Base-by-base conservation (phyloP, 1,140 invertebrate species). In the Ostrea edulis region DNA sequence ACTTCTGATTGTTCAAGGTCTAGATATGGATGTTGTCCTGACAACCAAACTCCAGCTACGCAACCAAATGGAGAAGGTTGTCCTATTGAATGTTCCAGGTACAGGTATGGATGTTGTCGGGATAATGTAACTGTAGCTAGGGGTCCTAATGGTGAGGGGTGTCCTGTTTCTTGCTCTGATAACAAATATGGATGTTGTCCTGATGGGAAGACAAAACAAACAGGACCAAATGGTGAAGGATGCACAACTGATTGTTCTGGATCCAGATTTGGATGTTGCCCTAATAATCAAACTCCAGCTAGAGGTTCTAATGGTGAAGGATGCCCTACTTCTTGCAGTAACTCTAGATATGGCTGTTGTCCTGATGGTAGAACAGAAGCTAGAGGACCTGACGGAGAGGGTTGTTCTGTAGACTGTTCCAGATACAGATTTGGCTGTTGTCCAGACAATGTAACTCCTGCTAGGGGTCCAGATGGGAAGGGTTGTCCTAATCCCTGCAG, bases 121-220 rank as follows among this genome's bases (percentile, higher is more conserved):
- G 86, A 89, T 25, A 35, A 88, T 53, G 55, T n/a, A 68, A 90
- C 86, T 44, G 77, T 85, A 89, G 89, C 89, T 20, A 82, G 62
- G 81, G 87, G 87, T 53, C 82, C 81, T 44, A 51, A 89, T 58
- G 54, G 51, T 22, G 54, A 86, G 71, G 87, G 87, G 29, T 90
- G 90, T 58, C 51, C 62, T 20, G 14, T 25, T 35, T 25, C 62
- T 11, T 88, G 87, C 77, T 55, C 22, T 7, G 68, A 81, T 54
- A 51, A 22, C 22, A 44, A 12, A 35, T 98, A 98, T 93, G 98
- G 98, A 25, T 99, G 98, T 93, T 99, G 99, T 94, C 96, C 97
- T 17, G 98, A 99, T 95, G 98, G 98, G 0, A 95, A 97, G 65
- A 97, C 97, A 0, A 94, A 96, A 55, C 97, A 98, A 22, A 96